Evolutionary conservation across 1,140 invertebrate genomes (phyloP).

Genomic region (Caerostris extrusa): DNA sequence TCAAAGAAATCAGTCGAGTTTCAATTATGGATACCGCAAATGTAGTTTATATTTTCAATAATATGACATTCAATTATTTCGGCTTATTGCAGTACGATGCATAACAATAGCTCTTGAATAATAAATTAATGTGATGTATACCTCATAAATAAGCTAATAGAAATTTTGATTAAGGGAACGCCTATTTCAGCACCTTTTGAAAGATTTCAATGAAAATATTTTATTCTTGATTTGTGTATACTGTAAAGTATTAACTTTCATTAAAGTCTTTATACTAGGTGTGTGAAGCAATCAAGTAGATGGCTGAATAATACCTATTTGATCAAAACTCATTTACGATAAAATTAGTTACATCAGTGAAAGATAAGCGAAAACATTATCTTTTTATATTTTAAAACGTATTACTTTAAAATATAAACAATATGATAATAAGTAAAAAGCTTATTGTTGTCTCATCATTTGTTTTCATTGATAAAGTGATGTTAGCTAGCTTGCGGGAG

Average conservation of each 20-base stretch:
- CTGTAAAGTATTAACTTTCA: background rate
- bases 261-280: background rate
- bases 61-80: background rate
- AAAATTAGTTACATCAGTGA: too few species aligned
- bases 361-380: too few species aligned
- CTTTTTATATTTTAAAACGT: too few species aligned
- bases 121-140: background rate
- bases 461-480: too few species aligned
- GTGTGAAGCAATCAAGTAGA: too few species aligned
- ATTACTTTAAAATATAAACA: too few species aligned
- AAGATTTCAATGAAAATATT: background rate
- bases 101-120: conserved; percentile 14
- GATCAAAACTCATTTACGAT: too few species aligned
- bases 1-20: background rate
- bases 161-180: background rate
- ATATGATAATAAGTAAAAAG: too few species aligned
- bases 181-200: background rate
- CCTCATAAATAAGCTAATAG: background rate
- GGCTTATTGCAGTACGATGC: background rate
- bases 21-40: background rate
- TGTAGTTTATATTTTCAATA: background rate
- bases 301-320: too few species aligned
- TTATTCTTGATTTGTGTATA: background rate
- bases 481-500: too few species aligned
- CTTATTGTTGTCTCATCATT: too few species aligned